Base-by-base conservation (phyloP, 2,113 vertebrate species). In the Salvelinus namaycush region DNA sequence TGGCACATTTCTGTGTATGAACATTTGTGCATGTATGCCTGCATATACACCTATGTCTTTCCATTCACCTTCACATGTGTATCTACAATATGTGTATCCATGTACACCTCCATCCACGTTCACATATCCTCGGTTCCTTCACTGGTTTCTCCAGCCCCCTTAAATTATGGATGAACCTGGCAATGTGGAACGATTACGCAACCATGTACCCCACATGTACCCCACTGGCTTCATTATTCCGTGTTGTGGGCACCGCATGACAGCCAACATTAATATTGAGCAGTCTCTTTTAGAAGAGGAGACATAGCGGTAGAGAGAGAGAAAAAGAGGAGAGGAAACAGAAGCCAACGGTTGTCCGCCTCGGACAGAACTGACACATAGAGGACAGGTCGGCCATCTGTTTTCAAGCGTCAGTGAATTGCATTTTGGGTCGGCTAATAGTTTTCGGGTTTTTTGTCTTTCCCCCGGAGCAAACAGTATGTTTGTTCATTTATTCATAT, bases 221-320 rank as follows among this genome's bases (percentile, higher is more conserved):
- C 91, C 91, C 88, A 81, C 87, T 8, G 78, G 88, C 88, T 91
- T 92, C 89, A 92, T 91, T 91, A 91, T 90, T 86, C 87, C 74
- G 78, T 81, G 83, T 84, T 82, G n/a, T n/a, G 73, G 81, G 71
- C 57, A 60, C 80, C 85, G 64, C 89, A 85, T 70, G 79, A 81
- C 79, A 87, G 79, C 72, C 51, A 64, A 71, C 80, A 89, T 92
- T 83, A 89, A 90, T 91, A 92, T 92, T 88, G 87, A 91, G 86
- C 83, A 83, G 76, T 27, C 20, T 67, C 14, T 67, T 68, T n/a
- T 20, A 34, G 75, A 76, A 72, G 44, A 62, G n/a, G 62, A 75
- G 65, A 29, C 59, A 5, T 49, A 75, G 75, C 29, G 67, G 80
- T 85, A 81, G 48, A 16, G 24, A 3, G 39, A 34, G 67, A 34